These are phyloP conservation scores for Bradypus variegatus DNA, from an alignment of 2,797 vertebrate genomes.

Conservation along the genomic window DNA sequence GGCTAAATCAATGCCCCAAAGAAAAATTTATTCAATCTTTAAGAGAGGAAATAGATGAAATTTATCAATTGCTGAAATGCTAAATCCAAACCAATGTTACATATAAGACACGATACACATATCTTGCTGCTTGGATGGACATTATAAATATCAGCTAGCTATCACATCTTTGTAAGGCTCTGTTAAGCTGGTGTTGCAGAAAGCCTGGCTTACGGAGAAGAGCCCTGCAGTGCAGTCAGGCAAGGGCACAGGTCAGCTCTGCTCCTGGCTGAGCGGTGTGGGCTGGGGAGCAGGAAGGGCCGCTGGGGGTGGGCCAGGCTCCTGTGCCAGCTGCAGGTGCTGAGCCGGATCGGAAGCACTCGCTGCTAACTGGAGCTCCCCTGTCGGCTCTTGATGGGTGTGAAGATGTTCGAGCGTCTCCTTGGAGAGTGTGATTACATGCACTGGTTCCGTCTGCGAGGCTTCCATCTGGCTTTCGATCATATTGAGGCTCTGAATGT, in stretches of 20 bases:
- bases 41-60: slow-evolving; percentile 3
- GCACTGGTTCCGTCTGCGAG: slow-evolving; percentile 84
- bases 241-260: slow-evolving; percentile 74
- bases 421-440: slow-evolving; percentile 91
- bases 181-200: slow-evolving; percentile 76
- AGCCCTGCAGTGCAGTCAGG: slow-evolving; percentile 75
- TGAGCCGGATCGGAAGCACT: slow-evolving; percentile 68
- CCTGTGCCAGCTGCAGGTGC: slow-evolving; percentile 73
- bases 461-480: slow-evolving; percentile 77
- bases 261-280: slow-evolving; percentile 70
- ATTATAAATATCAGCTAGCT: background rate
- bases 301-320: slow-evolving; percentile 61
- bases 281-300: slow-evolving; percentile 67
- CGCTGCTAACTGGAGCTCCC: slow-evolving; percentile 67
- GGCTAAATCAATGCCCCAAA: background rate
- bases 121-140: background rate
- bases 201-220: slow-evolving; percentile 78
- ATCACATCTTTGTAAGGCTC: slow-evolving; percentile 72
- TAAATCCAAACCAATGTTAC: background rate
- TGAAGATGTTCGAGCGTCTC: slow-evolving; percentile 90
- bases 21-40: background rate
- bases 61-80: slow-evolving; percentile 69
- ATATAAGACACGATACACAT: background rate
- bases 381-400: slow-evolving; percentile 76
- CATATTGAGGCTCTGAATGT: slow-evolving; percentile 80